These are phyloP conservation scores for Proterorhinus semilunaris DNA, from an alignment of 2,113 vertebrate species.

Conservation along the genomic window DNA sequence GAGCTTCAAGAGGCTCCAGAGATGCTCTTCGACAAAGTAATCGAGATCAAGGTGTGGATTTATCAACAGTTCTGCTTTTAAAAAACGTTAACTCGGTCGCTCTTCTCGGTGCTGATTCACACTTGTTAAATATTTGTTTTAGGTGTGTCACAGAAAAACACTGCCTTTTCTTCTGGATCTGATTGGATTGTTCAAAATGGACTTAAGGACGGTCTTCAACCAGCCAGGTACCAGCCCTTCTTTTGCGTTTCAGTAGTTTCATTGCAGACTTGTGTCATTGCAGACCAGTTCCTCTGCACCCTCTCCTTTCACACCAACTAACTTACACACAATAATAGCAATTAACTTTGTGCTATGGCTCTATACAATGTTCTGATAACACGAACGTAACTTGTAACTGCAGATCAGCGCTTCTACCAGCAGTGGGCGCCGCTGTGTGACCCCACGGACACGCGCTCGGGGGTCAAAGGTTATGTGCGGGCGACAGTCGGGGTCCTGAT, in stretches of 20 bases:
- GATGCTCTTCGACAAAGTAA: constrained; percentile 86
- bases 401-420: constrained; percentile 92
- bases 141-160: constrained; percentile 89
- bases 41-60: constrained; percentile 83
- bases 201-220: constrained; percentile 82
- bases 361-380: neutral
- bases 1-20: constrained; percentile 87
- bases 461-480: constrained; percentile 91
- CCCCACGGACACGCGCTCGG: constrained; percentile 84
- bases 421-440: constrained; percentile 95
- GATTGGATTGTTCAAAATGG: constrained; percentile 91
- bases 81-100: neutral
- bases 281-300: neutral
- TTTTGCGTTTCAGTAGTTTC: neutral
- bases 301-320: neutral
- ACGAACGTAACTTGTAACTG: constrained; percentile 10
- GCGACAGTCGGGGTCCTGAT: constrained; percentile 83
- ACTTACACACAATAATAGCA: too few species aligned
- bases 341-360: too few species aligned
- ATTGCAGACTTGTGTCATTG: neutral
- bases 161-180: constrained; percentile 84
- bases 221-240: constrained; percentile 82
- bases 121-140: constrained; percentile 11
- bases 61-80: neutral
- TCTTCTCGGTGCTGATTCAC: too few species aligned